Evolutionary conservation across 2,113 vertebrate genomes (phyloP), one percentile per base, ranked within the genome.

Genomic region (Gavia stellata): DNA sequence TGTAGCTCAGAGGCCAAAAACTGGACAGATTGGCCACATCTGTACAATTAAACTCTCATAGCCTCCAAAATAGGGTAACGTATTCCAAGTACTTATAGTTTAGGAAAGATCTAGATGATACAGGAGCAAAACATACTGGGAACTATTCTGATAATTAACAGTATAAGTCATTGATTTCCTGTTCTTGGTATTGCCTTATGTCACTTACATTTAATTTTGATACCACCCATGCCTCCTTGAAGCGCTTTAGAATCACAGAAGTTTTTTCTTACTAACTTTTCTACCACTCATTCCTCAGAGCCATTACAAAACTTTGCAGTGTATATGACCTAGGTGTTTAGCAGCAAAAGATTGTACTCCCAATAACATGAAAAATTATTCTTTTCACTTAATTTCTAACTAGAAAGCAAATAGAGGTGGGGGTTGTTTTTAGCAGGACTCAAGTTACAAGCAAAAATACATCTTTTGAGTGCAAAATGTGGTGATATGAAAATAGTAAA

Each of bases 101-200:
- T 33, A 67, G 42, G 18, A 55, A 92, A 90, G 12, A 53, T 62
- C 23, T 61, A 7, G 3, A 19, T 83, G 33, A 53, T 74, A 25
- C 1, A 3, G 14, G 17, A 1, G 28, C 13, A 79, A 83, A 73
- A 7, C 1, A 16, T 10, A 13, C 2, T 2, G 11, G 11, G 9
- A 84, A 52, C 20, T 36, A 36, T 49, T 58, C 52, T 49, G 29
- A 20, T 26, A 29, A 7, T 50, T 74, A 59, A 38, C 12, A 58
- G 11, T 21, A 1, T 31, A 80, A 93, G 7, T 33, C 0, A 45
- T 20, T 14, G 21, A 36, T 55, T 56, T 63, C 18, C 17, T 74
- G 6, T 36, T 86, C 26, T 52, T 68, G 34, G 5, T 61, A 24
- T 29, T 75, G 8, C 12, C 47, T 72, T 59, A 33, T 47, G 8